Evolutionary conservation across 1,140 invertebrate genomes (phyloP).

Genomic region (Drosophila subobscura): DNA sequence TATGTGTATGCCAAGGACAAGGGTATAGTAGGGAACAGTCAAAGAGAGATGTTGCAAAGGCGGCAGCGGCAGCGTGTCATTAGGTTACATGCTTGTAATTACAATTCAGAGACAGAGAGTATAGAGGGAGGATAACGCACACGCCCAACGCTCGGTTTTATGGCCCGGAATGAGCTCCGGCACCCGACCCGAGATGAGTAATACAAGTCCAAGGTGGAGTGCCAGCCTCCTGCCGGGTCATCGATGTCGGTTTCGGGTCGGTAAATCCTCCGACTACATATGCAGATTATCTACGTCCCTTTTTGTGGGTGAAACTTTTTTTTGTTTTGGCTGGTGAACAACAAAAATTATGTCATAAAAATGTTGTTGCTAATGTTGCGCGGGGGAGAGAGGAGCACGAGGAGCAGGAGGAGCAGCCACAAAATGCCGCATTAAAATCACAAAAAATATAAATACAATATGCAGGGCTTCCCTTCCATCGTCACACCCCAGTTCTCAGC

Average conservation of each 20-base stretch:
- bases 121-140: slow-evolving; percentile 7
- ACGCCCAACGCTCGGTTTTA: no score
- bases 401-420: slow-evolving; percentile 55
- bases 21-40: no score
- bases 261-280: slow-evolving; percentile 41
- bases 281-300: slow-evolving; percentile 54
- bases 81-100: slow-evolving; percentile 76
- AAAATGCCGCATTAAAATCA: slow-evolving; percentile 78
- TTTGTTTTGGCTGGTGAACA: slow-evolving; percentile 29
- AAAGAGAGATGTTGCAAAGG: slow-evolving; percentile 1
- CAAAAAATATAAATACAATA: slow-evolving; percentile 79
- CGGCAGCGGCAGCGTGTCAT: slow-evolving; percentile 53
- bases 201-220: slow-evolving; percentile 16
- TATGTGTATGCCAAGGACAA: no score
- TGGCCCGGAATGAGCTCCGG: neutral
- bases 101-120: slow-evolving; percentile 56
- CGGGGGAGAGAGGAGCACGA: neutral
- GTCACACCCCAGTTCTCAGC: slow-evolving; percentile 3
- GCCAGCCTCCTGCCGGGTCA: slow-evolving; percentile 51
- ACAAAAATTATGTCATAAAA: slow-evolving; percentile 75
- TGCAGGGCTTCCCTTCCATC: slow-evolving; percentile 49
- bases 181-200: neutral
- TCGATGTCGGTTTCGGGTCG: slow-evolving; percentile 48
- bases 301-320: slow-evolving; percentile 17
- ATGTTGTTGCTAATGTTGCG: slow-evolving; percentile 68